These are phyloP conservation scores for Bombyx huttoni DNA, from an alignment of 2,888 invertebrate species.

Conservation along the genomic window DNA sequence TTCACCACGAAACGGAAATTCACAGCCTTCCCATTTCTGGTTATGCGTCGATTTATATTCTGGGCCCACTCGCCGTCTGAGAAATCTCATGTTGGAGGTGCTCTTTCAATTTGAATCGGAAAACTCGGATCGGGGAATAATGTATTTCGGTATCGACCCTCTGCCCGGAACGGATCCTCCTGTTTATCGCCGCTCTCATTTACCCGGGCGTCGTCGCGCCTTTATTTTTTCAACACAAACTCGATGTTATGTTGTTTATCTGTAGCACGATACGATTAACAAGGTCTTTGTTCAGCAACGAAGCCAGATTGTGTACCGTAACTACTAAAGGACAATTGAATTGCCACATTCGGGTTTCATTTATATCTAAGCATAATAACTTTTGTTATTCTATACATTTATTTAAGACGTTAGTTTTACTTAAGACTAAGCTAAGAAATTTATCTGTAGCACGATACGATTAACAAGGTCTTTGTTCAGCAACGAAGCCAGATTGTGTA, in stretches of 20 bases:
- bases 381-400: no score
- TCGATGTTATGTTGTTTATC: constrained; percentile 60
- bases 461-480: constrained; percentile 63
- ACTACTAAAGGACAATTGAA: constrained; percentile 53
- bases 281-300: constrained; percentile 59
- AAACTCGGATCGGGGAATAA: constrained; percentile 72
- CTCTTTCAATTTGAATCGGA: constrained; percentile 74
- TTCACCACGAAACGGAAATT: constrained; percentile 61
- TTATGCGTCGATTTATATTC: constrained; percentile 73
- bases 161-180: constrained; percentile 64
- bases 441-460: constrained; percentile 58
- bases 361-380: no score
- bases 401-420: no score
- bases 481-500: constrained; percentile 52
- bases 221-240: constrained; percentile 68
- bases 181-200: constrained; percentile 71
- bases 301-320: constrained; percentile 48
- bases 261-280: constrained; percentile 57
- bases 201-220: constrained; percentile 69
- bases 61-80: constrained; percentile 70
- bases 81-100: constrained; percentile 72
- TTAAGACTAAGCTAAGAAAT: no score
- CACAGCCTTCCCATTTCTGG: constrained; percentile 66
- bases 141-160: constrained; percentile 72
- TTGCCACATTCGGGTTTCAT: constrained; percentile 31